Evolutionary conservation across 2,113 vertebrate genomes (phyloP).

Genomic region (Bufo gargarizans): DNA sequence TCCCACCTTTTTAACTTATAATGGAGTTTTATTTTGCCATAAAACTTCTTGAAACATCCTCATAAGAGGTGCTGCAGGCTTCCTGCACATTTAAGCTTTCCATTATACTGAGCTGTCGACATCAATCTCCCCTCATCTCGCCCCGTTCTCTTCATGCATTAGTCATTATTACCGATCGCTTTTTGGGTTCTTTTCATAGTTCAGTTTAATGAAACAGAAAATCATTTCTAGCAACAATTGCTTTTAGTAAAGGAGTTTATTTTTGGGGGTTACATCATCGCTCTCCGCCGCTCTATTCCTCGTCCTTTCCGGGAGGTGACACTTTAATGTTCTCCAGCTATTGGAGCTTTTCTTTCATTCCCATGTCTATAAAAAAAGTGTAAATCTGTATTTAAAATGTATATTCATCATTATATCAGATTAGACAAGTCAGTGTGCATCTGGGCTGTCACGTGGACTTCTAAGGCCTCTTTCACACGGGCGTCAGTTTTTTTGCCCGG

Average conservation of each 20-base stretch:
- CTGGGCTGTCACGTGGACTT: no score
- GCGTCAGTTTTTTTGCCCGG: no score
- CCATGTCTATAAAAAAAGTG: no score
- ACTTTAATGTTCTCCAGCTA: not conserved
- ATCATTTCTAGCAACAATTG: conserved; percentile 34
- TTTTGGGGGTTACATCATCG: conserved; percentile 11
- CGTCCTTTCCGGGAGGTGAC: not conserved
- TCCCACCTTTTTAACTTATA: not conserved
- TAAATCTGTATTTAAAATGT: no score
- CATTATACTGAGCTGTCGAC: not conserved
- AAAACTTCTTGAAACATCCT: not conserved
- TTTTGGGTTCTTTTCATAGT: conserved; percentile 10
- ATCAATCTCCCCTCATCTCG: not conserved
- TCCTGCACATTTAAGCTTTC: not conserved
- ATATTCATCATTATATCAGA: no score
- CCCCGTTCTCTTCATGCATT: conserved; percentile 8
- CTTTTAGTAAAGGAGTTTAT: conserved; percentile 7
- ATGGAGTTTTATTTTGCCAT: not conserved
- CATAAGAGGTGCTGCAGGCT: not conserved
- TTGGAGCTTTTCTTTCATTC: no score
- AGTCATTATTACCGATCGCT: conserved; percentile 7
- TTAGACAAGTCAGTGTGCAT: no score
- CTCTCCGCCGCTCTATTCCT: not conserved
- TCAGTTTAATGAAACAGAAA: conserved; percentile 37
- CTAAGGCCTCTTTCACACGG: no score